phyloP scores from a whole-genome alignment of 2,797 vertebrate genomes.

The Amblyopsis hoosieri region DNA sequence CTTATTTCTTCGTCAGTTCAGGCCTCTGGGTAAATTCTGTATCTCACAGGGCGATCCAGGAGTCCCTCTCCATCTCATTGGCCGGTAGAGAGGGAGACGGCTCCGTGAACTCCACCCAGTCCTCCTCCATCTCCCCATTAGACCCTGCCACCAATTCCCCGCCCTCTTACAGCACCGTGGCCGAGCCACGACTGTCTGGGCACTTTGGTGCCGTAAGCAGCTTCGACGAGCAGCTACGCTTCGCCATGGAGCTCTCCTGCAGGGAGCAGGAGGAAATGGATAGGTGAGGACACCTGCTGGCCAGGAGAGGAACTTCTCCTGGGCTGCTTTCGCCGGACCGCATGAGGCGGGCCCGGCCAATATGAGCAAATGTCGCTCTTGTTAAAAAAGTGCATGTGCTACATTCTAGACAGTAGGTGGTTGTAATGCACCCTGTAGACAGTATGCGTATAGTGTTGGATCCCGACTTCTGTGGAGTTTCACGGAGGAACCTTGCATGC shows the following conservation, averaged over 20 bases:
- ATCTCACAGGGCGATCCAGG: slow-evolving; percentile 86
- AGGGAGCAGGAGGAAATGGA: slow-evolving; percentile 88
- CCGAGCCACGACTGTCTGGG: slow-evolving; percentile 60
- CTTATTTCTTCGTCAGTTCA: background rate
- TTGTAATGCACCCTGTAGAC: too few species aligned
- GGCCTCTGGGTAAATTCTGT: background rate
- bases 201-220: slow-evolving; percentile 67
- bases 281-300: slow-evolving; percentile 55
- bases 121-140: slow-evolving; percentile 58
- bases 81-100: slow-evolving; percentile 71
- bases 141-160: slow-evolving; percentile 66
- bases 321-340: too few species aligned
- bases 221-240: slow-evolving; percentile 91
- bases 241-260: slow-evolving; percentile 92
- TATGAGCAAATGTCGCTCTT: too few species aligned
- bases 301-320: too few species aligned
- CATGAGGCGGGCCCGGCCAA: too few species aligned
- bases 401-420: too few species aligned
- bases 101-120: slow-evolving; percentile 53
- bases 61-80: slow-evolving; percentile 86
- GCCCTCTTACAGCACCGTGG: slow-evolving; percentile 67
- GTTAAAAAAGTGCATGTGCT: too few species aligned
- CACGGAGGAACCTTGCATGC: too few species aligned
- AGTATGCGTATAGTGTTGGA: too few species aligned
- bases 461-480: too few species aligned